Conservation (phyloP, 2,888 invertebrate species). For the Thereva nobilitata region DNA sequence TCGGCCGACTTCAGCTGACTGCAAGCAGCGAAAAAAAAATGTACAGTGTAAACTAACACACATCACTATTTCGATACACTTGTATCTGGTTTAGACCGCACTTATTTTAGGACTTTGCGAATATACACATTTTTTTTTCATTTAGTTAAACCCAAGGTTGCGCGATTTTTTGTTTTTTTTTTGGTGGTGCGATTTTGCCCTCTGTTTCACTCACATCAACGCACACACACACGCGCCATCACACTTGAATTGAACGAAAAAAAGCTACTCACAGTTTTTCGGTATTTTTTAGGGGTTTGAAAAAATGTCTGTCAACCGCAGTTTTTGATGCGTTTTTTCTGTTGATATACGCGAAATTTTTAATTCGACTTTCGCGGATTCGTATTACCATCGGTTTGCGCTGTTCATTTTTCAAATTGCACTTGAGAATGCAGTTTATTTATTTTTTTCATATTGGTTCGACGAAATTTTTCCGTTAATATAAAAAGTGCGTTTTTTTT, state of each 20-base stretch:
- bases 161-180: neutral
- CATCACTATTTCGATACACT: conserved; percentile 16
- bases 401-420: too few species aligned
- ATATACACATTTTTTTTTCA: conserved; percentile 9
- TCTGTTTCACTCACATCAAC: too few species aligned
- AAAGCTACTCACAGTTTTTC: neutral
- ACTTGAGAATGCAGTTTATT: too few species aligned
- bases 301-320: too few species aligned
- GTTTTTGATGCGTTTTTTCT: conserved; percentile 5
- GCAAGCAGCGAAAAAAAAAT: conserved; percentile 21
- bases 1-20: conserved; percentile 1
- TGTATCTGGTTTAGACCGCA: conserved; percentile 38
- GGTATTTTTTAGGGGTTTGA: neutral
- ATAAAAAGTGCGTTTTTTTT: too few species aligned
- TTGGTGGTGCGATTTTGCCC: too few species aligned
- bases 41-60: conserved; percentile 14
- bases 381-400: too few species aligned
- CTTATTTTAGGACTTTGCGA: conserved; percentile 38
- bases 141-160: conserved; percentile 36
- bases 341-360: conserved; percentile 5
- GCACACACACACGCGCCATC: too few species aligned
- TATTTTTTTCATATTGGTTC: too few species aligned
- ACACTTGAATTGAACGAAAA: neutral
- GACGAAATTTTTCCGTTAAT: too few species aligned
- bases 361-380: neutral